A percentile compares a stretch with the other conserved stretches of the same genome.
These are phyloP conservation scores for Scartelaos histophorus DNA, from an alignment of 2,113 vertebrate genomes.

Conservation along the genomic window DNA sequence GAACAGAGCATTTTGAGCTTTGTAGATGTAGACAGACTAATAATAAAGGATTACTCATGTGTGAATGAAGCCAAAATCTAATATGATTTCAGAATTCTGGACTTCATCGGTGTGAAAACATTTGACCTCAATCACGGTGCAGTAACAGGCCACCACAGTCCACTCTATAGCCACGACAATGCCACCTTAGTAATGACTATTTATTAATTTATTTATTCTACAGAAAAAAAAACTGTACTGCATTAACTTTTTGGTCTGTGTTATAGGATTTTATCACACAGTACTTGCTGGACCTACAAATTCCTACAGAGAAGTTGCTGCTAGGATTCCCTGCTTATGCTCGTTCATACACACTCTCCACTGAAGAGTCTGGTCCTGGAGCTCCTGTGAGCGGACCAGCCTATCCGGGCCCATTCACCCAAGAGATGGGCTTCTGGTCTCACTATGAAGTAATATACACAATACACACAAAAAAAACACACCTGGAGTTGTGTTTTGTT, in stretches of 20 bases:
- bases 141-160: slow-evolving; percentile 72
- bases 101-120: slow-evolving; percentile 76
- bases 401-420: slow-evolving; percentile 66
- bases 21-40: too few relatives aligned
- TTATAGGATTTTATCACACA: slow-evolving; percentile 67
- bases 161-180: slow-evolving; percentile 65
- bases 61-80: not conserved
- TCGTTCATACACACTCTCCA: slow-evolving; percentile 68
- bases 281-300: slow-evolving; percentile 64
- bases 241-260: not conserved
- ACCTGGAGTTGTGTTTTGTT: too few relatives aligned
- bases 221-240: not conserved
- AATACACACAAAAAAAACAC: too few relatives aligned
- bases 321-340: slow-evolving; percentile 72
- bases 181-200: slow-evolving; percentile 58
- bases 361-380: slow-evolving; percentile 49
- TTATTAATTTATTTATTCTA: not conserved
- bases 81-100: slow-evolving; percentile 67
- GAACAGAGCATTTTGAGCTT: too few relatives aligned
- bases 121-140: slow-evolving; percentile 69
- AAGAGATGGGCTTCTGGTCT: slow-evolving; percentile 64
- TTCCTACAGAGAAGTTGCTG: slow-evolving; percentile 68
- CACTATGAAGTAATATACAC: slow-evolving; percentile 71
- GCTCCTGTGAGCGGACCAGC: slow-evolving; percentile 61
- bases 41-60: too few relatives aligned